Evolutionary conservation across 2,113 vertebrate species (phyloP).

Genomic region (Serilophus lunatus): DNA sequence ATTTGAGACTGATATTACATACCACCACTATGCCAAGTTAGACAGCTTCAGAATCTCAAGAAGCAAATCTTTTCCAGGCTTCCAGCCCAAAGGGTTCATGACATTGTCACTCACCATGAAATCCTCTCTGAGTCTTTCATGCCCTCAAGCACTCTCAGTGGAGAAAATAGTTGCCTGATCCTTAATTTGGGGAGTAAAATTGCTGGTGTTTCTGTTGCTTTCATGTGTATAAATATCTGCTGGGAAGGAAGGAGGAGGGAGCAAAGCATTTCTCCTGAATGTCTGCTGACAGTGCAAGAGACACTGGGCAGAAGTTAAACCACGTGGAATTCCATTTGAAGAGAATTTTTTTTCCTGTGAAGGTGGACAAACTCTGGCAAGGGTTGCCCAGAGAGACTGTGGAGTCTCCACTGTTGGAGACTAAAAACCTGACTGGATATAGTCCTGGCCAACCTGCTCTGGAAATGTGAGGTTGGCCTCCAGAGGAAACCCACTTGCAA

Average conservation of each 20-base stretch:
- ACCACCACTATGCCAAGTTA: neutral
- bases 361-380: neutral
- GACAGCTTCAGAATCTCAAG: neutral
- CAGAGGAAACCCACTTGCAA: neutral
- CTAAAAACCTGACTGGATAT: neutral
- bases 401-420: neutral
- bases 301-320: neutral
- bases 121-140: neutral
- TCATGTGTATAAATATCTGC: neutral
- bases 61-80: neutral
- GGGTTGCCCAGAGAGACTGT: neutral
- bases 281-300: neutral
- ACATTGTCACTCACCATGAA: neutral
- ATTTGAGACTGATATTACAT: neutral
- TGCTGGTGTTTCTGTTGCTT: neutral
- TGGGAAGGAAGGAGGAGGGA: neutral
- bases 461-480: neutral
- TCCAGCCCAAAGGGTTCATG: neutral
- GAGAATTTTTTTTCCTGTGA: neutral
- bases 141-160: neutral
- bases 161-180: neutral
- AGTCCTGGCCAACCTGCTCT: neutral
- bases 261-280: neutral
- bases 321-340: neutral
- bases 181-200: neutral